Evolutionary conservation across 2,113 vertebrate genomes (phyloP), one percentile per base, ranked within the genome.

Genomic region (Dryoscopus gambensis): DNA sequence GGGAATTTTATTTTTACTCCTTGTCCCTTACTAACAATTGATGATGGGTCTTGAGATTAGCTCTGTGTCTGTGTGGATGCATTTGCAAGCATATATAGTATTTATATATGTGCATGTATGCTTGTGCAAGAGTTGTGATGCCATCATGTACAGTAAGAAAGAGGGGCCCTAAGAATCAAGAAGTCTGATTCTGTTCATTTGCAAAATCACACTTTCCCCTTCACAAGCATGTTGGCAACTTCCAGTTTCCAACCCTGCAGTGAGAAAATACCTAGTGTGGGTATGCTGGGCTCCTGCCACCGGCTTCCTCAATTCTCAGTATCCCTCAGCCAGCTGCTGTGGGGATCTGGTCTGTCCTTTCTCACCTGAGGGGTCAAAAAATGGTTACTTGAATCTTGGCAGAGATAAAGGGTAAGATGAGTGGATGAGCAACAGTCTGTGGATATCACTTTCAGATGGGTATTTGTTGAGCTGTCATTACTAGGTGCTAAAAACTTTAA

Each of bases 41-140:
- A 60, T 69, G 60, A 60, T 4, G 12, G 11, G 52, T 82, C 33
- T 71, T 82, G 65, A 82, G 33, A 56, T 56, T 30, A 89, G 30
- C 53, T 68, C 27, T 37, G 21, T 28, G 12, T 52, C 33, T 21
- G 23, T 30, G 17, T 59, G 40, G 4, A 18, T 30, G 24, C 30
- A 50, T 70, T 80, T 74, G 49, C 39, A 59, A 89, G n/a, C 23
- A 57, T 25, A 46, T 40, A 13, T 2, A 33, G 27, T 65, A 74
- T 42, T 70, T 78, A 55, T 13, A 23, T 13, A 31, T 6, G 0
- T 18, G 9, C 23, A 39, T 0, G 0, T 19, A 30, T 52, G 18
- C 63, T 74, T 78, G 56, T 59, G 44, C 31, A 68, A n/a, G 65
- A 87, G 46, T 46, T 82, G 49, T 37, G 55, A 77, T 52, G 33